phyloP scores from a whole-genome alignment of 2,888 invertebrate genomes.

The Chymomyza procnemis region DNA sequence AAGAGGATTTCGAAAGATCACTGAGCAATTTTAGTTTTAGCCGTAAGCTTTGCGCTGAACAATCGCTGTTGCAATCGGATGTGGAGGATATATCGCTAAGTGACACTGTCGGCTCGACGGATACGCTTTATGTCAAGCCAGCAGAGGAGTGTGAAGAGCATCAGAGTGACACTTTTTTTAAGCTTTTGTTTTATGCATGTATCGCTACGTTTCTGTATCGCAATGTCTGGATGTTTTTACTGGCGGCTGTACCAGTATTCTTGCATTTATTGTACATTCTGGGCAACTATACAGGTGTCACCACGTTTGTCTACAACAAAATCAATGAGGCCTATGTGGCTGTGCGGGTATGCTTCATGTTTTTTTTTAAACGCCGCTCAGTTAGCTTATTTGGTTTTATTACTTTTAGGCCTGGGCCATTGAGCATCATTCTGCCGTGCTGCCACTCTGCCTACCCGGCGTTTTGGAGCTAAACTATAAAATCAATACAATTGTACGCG shows the following conservation, averaged over 20 bases:
- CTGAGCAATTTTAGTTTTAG: constrained; percentile 75
- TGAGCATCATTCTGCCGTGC: constrained; percentile 82
- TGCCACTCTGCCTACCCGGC: constrained; percentile 88
- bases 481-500: constrained; percentile 82
- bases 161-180: constrained; percentile 86
- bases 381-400: background rate
- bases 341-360: constrained; percentile 43
- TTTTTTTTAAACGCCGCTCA: background rate
- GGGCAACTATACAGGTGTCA: constrained; percentile 73
- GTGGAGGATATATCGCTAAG: constrained; percentile 74
- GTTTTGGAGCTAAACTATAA: constrained; percentile 85
- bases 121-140: constrained; percentile 56
- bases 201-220: constrained; percentile 91
- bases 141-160: constrained; percentile 74
- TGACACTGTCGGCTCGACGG: constrained; percentile 70
- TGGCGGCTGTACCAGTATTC: constrained; percentile 86
- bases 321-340: constrained; percentile 57
- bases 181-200: constrained; percentile 89
- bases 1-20: constrained; percentile 70
- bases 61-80: constrained; percentile 57
- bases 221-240: constrained; percentile 88
- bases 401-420: constrained; percentile 79
- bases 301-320: constrained; percentile 66
- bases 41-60: constrained; percentile 60
- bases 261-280: constrained; percentile 71